Evolutionary conservation across 2,888 invertebrate genomes (phyloP).

Genomic region (Macropis europaea): DNA sequence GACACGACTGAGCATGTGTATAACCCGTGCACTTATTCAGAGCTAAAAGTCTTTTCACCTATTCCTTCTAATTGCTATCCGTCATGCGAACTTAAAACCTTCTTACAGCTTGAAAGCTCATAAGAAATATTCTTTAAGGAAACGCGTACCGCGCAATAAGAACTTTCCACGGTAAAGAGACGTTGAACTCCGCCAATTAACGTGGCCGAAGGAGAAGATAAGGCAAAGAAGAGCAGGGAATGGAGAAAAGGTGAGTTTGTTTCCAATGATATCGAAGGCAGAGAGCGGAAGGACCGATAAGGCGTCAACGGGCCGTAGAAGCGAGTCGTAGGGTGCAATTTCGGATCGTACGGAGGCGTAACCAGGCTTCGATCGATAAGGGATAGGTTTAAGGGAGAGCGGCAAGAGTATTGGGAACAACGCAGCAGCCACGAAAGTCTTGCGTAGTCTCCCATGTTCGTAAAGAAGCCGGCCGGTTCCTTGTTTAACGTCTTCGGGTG

Average conservation of each 20-base stretch:
- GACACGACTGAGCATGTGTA: no score
- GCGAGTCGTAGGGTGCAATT: constrained; percentile 28
- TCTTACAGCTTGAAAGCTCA: no score
- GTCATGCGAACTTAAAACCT: no score
- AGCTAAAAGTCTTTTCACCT: no score
- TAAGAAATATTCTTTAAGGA: no score
- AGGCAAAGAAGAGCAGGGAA: background rate
- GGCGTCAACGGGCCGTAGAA: constrained; percentile 1
- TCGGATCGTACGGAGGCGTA: constrained; percentile 22
- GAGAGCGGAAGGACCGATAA: constrained; percentile 2
- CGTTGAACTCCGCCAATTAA: no score
- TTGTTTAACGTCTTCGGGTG: no score
- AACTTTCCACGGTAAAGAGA: no score
- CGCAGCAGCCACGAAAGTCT: constrained; percentile 8
- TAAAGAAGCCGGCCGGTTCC: no score
- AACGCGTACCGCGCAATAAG: no score
- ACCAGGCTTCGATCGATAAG: constrained; percentile 50
- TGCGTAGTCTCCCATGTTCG: background rate
- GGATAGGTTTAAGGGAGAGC: constrained; percentile 47
- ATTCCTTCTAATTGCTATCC: no score
- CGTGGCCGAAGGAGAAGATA: background rate
- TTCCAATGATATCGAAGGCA: background rate
- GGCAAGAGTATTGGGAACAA: constrained; percentile 10
- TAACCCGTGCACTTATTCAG: no score
- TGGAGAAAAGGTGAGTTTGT: background rate